Base-by-base conservation (phyloP, 2,888 invertebrate genomes). In the Erynnis tages region DNA sequence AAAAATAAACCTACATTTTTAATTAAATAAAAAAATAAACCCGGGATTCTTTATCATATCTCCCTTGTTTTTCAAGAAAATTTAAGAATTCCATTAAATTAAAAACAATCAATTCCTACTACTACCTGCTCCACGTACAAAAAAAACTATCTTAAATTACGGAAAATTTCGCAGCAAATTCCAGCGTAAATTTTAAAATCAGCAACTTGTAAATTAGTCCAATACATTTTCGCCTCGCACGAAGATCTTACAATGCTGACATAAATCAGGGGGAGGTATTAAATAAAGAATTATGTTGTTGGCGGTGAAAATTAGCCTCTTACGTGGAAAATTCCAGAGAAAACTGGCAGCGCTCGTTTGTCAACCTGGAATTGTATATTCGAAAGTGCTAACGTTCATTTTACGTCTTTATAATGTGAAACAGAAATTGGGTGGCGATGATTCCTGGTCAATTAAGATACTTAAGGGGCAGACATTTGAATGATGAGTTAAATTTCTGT, bases 261-360 rank as follows among this genome's bases (percentile, higher is more conserved):
- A 58, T 58, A 58, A 60, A 60, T 60, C 58, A 58, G 19, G 29
- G 17, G 45, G 41, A 30, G 47, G 43, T 55, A 58, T 55, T 46
- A 57, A 57, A 60, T 55, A 54, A 49, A 54, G 54, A 53, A 53
- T 54, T 54, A 53, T 52, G 52, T 38, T 44, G 44, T 45, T 30
- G 34, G 37, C 11, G 44, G 44, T 53, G 56, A 49, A 58, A 58
- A 58, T 58, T 58, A 53, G 49, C 35, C 47, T 49, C 49, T 54
- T 50, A 52, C 37, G 44, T 45, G 52, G 23, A 17, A n/a, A 52
- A 34, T 43, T 52, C 16, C 30, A 17, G 44, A 14, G 43, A 27
- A 50, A 43, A 37, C 27, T 17, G 14, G n/a, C 19, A 30, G 14
- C 16, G 23, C 37, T 44, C 44, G 34, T 52, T 52, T 52, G 37